Evolutionary conservation across 2,888 invertebrate genomes (phyloP).

Genomic region (Belgica antarctica): DNA sequence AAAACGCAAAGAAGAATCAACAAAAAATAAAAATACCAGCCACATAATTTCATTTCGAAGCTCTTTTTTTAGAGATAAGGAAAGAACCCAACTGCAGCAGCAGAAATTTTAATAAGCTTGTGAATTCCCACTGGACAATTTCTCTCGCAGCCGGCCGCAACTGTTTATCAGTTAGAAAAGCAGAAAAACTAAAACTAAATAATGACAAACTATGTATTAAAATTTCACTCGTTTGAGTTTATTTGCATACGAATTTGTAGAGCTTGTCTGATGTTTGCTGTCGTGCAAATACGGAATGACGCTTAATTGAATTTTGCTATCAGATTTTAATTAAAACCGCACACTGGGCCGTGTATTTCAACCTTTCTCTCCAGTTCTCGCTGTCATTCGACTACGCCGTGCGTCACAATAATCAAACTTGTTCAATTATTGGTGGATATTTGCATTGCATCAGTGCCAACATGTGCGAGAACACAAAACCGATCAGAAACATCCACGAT

Average conservation of each 20-base stretch:
- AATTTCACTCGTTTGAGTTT: neutral
- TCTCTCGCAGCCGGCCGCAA: neutral
- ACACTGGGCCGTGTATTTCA: neutral
- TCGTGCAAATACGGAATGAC: constrained; percentile 14
- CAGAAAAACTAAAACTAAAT: no score
- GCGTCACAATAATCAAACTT: neutral
- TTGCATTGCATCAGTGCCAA: constrained; percentile 6
- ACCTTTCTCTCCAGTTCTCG: neutral
- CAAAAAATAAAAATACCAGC: no score
- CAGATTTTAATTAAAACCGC: constrained; percentile 41
- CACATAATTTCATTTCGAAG: constrained; percentile 16
- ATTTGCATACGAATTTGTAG: constrained; percentile 16
- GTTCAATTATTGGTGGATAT: constrained; percentile 5
- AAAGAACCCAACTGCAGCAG: neutral
- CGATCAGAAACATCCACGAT: constrained; percentile 2
- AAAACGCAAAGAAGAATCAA: neutral
- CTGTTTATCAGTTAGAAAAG: neutral
- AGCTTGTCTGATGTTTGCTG: neutral
- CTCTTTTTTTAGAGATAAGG: constrained; percentile 4
- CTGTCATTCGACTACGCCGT: no score
- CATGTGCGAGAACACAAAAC: constrained; percentile 5
- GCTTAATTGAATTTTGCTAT: constrained; percentile 40
- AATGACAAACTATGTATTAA: constrained; percentile 15
- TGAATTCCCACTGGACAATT: neutral
- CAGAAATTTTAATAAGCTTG: constrained; percentile 9